Percentiles rank a stretch among this genome's conserved stretches.
These are phyloP conservation scores for Serilophus lunatus DNA, from an alignment of 2,113 vertebrate species.

Conservation along the genomic window DNA sequence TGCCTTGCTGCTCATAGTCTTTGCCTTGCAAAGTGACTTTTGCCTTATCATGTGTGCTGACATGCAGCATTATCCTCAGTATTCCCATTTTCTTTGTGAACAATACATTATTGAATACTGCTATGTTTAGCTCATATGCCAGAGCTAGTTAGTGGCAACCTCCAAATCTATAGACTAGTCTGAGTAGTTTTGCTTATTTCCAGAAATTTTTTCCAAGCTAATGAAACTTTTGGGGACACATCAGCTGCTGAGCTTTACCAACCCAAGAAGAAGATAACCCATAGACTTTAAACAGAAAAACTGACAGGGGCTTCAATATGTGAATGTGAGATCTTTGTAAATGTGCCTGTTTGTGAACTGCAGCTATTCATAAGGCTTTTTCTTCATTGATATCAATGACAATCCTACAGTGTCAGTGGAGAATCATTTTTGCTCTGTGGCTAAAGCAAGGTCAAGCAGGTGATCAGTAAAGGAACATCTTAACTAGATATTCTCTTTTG, in stretches of 20 bases:
- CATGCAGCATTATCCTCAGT: neutral
- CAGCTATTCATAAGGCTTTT: neutral
- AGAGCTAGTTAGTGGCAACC: neutral
- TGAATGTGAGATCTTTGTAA: neutral
- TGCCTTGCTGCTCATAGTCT: neutral
- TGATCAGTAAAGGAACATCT: neutral
- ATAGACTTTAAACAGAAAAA: neutral
- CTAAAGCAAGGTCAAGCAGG: neutral
- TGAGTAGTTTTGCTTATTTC: neutral
- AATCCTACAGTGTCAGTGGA: neutral
- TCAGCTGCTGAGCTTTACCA: neutral
- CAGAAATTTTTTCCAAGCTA: neutral
- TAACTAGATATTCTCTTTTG: accelerated
- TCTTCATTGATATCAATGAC: neutral
- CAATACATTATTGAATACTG: neutral
- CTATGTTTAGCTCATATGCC: neutral
- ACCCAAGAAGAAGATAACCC: neutral
- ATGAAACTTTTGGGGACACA: neutral
- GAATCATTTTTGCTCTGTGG: neutral
- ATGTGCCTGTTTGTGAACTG: neutral
- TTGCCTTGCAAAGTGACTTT: neutral
- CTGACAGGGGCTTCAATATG: neutral
- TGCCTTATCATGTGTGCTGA: neutral
- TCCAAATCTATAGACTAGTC: neutral
- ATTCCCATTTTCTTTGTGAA: constrained; percentile 10